Conservation (phyloP, 2,888 invertebrate genomes). For the Drosophila ochracea region DNA sequence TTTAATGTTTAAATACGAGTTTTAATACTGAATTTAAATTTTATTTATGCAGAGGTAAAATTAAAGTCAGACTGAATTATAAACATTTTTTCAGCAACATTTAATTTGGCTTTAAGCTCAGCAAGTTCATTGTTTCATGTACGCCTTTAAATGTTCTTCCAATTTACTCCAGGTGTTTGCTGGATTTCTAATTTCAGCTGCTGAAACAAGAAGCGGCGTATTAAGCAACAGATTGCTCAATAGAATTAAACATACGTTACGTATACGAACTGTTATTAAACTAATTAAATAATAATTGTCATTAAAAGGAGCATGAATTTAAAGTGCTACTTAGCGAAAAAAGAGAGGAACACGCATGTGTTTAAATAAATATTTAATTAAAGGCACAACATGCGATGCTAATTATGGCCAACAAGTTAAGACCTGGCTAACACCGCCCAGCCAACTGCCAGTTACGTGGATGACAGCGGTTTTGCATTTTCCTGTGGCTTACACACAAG, state of each 20-base stretch:
- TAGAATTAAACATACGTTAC: slow-evolving; percentile 35
- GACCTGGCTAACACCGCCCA: slow-evolving; percentile 4
- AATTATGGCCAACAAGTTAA: slow-evolving; percentile 44
- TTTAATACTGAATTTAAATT: background rate
- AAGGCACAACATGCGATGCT: slow-evolving; percentile 49
- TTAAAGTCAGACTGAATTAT: background rate
- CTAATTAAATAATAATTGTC: slow-evolving; percentile 12
- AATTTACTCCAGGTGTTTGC: background rate
- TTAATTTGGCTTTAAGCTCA: background rate
- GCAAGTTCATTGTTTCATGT: background rate
- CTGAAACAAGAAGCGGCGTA: background rate
- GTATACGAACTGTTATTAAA: slow-evolving; percentile 64
- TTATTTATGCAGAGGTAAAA: background rate
- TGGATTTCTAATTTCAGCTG: slow-evolving; percentile 30
- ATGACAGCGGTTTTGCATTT: slow-evolving; percentile 29
- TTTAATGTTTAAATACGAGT: background rate
- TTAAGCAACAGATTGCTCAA: slow-evolving; percentile 45
- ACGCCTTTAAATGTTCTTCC: background rate
- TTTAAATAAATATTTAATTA: slow-evolving; percentile 67
- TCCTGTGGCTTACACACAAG: slow-evolving; percentile 5
- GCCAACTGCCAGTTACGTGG: slow-evolving; percentile 27
- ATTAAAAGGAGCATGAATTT: slow-evolving; percentile 56
- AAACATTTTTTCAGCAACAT: background rate
- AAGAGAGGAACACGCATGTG: slow-evolving; percentile 32
- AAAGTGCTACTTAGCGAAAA: slow-evolving; percentile 54